Conservation (phyloP, 2,797 vertebrate genomes). For the Channallabes apus region DNA sequence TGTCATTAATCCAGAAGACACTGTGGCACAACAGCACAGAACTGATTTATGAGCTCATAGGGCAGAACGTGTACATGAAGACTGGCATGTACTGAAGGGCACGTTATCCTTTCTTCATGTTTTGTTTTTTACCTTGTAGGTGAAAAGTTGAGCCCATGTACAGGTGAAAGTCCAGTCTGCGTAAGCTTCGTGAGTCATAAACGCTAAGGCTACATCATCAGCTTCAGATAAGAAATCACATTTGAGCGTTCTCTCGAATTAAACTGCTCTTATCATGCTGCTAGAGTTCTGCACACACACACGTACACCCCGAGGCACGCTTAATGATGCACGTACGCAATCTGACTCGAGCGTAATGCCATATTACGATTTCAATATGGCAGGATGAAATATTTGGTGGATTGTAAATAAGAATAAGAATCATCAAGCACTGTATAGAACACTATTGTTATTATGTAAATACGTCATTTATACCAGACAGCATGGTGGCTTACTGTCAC, state of each 20-base stretch:
- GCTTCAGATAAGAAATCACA: conserved; percentile 43
- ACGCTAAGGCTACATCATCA: conserved; percentile 37
- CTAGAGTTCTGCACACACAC: conserved; percentile 37
- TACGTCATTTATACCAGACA: background rate
- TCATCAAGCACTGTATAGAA: background rate
- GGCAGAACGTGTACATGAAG: background rate
- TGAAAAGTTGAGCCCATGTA: conserved; percentile 36
- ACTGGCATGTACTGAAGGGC: conserved; percentile 2
- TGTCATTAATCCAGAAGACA: background rate
- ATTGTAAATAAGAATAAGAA: background rate
- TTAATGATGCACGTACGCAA: conserved; percentile 67
- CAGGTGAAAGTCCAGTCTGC: conserved; percentile 47
- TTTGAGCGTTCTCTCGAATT: conserved; percentile 18
- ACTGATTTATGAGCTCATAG: background rate
- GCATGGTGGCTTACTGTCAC: no score
- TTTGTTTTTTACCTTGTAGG: conserved; percentile 11
- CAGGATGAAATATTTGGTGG: background rate
- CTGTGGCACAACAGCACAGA: background rate
- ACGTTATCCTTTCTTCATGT: conserved; percentile 9
- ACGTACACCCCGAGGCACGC: conserved; percentile 59
- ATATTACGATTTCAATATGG: background rate
- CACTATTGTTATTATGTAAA: background rate
- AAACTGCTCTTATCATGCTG: conserved; percentile 32
- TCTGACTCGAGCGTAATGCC: conserved; percentile 27
- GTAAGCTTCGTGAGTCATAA: conserved; percentile 37